Conservation (phyloP, 2,888 invertebrate species). For the Pseudococcus longispinus region DNA sequence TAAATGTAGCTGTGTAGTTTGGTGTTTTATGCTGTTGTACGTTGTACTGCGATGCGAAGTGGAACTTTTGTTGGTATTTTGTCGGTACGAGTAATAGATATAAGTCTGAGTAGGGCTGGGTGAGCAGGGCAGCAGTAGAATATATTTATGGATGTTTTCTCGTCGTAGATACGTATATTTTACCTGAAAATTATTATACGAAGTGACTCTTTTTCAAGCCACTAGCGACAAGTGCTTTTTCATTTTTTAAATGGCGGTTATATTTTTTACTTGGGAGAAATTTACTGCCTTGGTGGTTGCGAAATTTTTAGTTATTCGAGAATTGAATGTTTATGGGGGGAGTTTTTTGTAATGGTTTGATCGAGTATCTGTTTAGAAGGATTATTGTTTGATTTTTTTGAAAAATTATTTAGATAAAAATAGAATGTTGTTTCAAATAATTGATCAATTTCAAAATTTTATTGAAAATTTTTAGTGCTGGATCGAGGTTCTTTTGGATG, state of each 20-base stretch:
- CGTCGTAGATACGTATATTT: background rate
- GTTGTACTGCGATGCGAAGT: background rate
- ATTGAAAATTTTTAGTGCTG: background rate
- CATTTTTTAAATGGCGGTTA: slow-evolving; percentile 2
- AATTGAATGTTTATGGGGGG: background rate
- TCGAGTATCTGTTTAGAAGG: background rate
- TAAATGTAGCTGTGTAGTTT: slow-evolving; percentile 38
- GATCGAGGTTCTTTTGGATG: too few species aligned
- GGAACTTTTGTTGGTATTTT: background rate
- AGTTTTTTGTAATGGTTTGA: background rate
- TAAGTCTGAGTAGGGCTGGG: background rate
- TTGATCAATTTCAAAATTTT: background rate
- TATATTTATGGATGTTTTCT: slow-evolving; percentile 24
- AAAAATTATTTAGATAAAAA: too few species aligned
- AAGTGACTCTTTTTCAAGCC: background rate
- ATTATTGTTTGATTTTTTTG: background rate
- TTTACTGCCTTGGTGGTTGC: background rate
- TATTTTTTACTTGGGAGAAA: background rate
- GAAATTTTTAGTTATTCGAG: slow-evolving; percentile 12
- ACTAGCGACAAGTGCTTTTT: slow-evolving; percentile 15
- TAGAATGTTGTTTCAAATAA: too few species aligned
- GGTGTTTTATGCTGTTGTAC: slow-evolving; percentile 9
- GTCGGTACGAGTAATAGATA: background rate
- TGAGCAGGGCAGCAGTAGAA: background rate
- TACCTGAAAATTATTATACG: background rate